Conservation (phyloP, 2,113 vertebrate genomes). For the human (Homo sapiens) region GRCh38 chr6:44606501-44607000, state of each 20-base stretch:
- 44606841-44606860: background rate
- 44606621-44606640: background rate
- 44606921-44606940: background rate
- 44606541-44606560: background rate
- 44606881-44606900: background rate
- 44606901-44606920: background rate
- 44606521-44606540: background rate
- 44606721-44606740: background rate
- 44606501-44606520: background rate
- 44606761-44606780: background rate
- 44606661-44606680: background rate
- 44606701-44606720: fast-evolving
- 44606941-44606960: background rate
- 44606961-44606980: background rate
- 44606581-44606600: background rate
- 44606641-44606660: fast-evolving
- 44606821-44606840: too few species aligned
- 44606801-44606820: background rate
- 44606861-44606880: background rate
- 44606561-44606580: background rate
- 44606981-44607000: background rate
- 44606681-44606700: background rate
- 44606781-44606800: background rate
- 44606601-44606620: background rate
- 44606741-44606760: background rate